A percentile compares a stretch with the other conserved stretches of the same genome.
Conservation (phyloP, 2,888 invertebrate genomes). For the Iselma pallidipennis region DNA sequence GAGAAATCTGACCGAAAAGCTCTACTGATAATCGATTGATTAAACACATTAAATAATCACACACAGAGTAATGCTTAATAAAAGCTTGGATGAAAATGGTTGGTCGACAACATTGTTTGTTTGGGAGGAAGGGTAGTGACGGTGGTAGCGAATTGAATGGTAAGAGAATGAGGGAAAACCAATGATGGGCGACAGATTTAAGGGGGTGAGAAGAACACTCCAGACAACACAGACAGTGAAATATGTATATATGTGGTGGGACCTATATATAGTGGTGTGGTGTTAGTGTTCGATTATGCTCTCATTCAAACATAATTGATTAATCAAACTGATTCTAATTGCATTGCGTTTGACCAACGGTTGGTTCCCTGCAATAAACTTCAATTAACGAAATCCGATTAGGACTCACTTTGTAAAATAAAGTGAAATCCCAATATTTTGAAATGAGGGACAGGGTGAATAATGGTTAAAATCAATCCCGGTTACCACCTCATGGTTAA, state of each 20-base stretch:
- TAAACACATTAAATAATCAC: background rate
- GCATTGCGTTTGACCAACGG: constrained; percentile 34
- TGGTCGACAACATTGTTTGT: background rate
- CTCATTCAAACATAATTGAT: constrained; percentile 31
- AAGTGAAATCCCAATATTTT: too few species aligned
- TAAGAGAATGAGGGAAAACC: background rate
- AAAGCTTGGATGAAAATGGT: background rate
- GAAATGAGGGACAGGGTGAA: too few species aligned
- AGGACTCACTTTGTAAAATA: constrained; percentile 29
- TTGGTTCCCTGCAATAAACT: constrained; percentile 33
- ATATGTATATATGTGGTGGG: background rate
- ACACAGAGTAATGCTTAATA: background rate
- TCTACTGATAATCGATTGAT: background rate
- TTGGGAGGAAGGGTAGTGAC: background rate
- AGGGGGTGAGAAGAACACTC: background rate
- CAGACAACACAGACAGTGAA: too few species aligned
- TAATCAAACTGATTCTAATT: constrained; percentile 35
- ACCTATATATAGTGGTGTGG: background rate
- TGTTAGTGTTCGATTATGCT: constrained; percentile 20
- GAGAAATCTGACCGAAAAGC: background rate
- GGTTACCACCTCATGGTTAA: too few species aligned
- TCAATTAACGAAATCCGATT: constrained; percentile 42
- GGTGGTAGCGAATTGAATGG: background rate
- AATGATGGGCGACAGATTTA: background rate
- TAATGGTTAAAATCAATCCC: too few species aligned